Evolutionary conservation across 2,888 invertebrate species (phyloP), one percentile per base, ranked within the genome.

Genomic region (Cheilosia vulpina): DNA sequence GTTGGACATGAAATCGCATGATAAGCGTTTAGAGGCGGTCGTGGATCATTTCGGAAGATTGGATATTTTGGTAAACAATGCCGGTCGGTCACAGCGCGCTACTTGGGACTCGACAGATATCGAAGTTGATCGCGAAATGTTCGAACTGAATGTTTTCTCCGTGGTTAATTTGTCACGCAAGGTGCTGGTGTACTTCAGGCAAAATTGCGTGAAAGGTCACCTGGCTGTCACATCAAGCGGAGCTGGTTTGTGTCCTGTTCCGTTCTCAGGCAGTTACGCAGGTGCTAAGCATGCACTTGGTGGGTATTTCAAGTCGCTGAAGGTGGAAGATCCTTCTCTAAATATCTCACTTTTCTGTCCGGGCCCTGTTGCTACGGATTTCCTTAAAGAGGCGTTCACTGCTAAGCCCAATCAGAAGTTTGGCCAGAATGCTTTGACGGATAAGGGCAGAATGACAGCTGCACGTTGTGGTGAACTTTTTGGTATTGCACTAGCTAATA

Each of bases 11-110:
- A 91, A 93, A 0, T 91, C 91, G 13, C 97, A 97, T 89, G 92
- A 94, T 88, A 89, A 92, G 34, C 93, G 93, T 38, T 94, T 96
- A 41, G 92, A 94, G 60, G 91, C 92, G 69, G 95, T 96, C 1
- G 90, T 96, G 0, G 90, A 94, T 38, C 94, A 95, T 89, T 97
- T 96, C 90, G 96, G 95, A 55, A 90, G 94, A 93, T 91, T 97
- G 52, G 96, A 97, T 90, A 94, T 97, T 75, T 92, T 97, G 45
- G 94, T 97, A 0, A 96, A 96, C 90, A 97, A 97, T 92, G 97
- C 97, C 1, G 97, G 97, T 0, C 92, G 96, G 71, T 96, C 96
- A 7, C 97, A 97, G 90, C 93, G 97, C 85, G 96, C 96, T 0
- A 88, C 91, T 21, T 97, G 96, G 95, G 95, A 95, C 83, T 93